Evolutionary conservation across 2,888 invertebrate genomes (phyloP), one percentile per base, ranked within the genome.

Genomic region (Drosophila putrida): DNA sequence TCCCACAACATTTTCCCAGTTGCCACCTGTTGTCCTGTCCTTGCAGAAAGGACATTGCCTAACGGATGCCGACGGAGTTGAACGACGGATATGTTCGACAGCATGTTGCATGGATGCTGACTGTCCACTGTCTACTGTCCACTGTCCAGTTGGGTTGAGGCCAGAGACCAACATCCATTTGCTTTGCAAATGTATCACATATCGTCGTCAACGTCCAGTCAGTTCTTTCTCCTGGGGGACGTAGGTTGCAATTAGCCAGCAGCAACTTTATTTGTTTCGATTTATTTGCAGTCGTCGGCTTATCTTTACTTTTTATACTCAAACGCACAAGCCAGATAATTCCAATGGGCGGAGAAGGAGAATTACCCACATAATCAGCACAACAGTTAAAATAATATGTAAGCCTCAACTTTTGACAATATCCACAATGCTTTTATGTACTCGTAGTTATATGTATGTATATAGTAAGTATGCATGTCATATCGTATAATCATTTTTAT

Each of bases 271-370:
- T 81, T 79, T 86, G 74, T 71, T 78, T 75, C 82, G 72, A 78
- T 77, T 78, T 78, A 82, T 78, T 68, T 69, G 65, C 83, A 77
- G 77, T 71, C 49, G 75, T 80, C 76, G 78, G 78, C 85, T 91
- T 91, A 91, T 91, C 92, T 86, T 80, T 82, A 77, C 88, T 86
- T 89, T 90, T 92, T 88, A 83, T 90, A 80, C 91, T 79, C 86
- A 90, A 91, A 75, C 89, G 89, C 88, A 90, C 80, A 84, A 60
- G 60, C 43, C 67, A 53, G 81, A 70, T 75, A 67, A 77, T 62
- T 68, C 57, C 49, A 53, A 41, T 20, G 20, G 28, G 13, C 15
- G 60, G 25, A 43, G 58, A n/a, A n/a, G 62, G 60, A 5, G n/a
- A 4, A n/a, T 43, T 20, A 4, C 63, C 39, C 65, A 60, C 66